phyloP scores from a whole-genome alignment of 2,888 invertebrate genomes.

The Catocala sponsa region DNA sequence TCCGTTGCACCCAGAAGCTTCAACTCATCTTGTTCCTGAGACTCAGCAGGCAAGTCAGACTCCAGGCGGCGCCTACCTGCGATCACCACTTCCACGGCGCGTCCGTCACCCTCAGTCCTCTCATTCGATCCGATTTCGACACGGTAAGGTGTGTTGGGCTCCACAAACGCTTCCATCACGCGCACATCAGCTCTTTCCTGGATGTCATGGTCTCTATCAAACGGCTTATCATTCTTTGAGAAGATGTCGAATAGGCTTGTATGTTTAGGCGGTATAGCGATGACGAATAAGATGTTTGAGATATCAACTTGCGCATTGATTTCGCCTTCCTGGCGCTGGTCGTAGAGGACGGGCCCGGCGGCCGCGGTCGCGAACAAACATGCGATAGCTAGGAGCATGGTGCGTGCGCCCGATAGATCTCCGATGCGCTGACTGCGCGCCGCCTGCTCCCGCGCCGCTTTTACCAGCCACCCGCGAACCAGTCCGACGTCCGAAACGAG shows the following conservation, averaged over 20 bases:
- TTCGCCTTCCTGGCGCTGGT: slow-evolving; percentile 94
- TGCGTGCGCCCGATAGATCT: slow-evolving; percentile 71
- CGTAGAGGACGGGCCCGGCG: slow-evolving; percentile 78
- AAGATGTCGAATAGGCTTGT: slow-evolving; percentile 55
- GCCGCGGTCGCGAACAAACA: slow-evolving; percentile 65
- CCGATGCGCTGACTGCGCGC: slow-evolving; percentile 71
- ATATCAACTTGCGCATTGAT: slow-evolving; percentile 92
- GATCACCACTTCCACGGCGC: slow-evolving; percentile 76
- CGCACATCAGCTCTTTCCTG: slow-evolving; percentile 82
- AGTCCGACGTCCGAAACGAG: slow-evolving; percentile 77
- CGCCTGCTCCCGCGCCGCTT: slow-evolving; percentile 75
- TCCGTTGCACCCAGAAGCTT: slow-evolving; percentile 90
- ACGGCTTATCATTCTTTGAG: slow-evolving; percentile 51
- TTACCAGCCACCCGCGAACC: slow-evolving; percentile 79
- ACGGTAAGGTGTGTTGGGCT: slow-evolving; percentile 91
- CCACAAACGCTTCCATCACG: slow-evolving; percentile 87
- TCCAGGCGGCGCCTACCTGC: slow-evolving; percentile 69
- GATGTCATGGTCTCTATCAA: slow-evolving; percentile 52
- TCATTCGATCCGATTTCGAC: slow-evolving; percentile 88
- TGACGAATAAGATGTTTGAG: slow-evolving; percentile 91
- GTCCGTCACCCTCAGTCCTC: slow-evolving; percentile 62
- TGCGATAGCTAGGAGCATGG: slow-evolving; percentile 68
- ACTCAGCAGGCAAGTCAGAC: slow-evolving; percentile 51
- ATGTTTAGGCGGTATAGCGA: slow-evolving; percentile 86
- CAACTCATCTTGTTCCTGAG: slow-evolving; percentile 71